Evolutionary conservation across 2,113 vertebrate genomes (phyloP).

Genomic region (Tragelaphus strepsiceros): DNA sequence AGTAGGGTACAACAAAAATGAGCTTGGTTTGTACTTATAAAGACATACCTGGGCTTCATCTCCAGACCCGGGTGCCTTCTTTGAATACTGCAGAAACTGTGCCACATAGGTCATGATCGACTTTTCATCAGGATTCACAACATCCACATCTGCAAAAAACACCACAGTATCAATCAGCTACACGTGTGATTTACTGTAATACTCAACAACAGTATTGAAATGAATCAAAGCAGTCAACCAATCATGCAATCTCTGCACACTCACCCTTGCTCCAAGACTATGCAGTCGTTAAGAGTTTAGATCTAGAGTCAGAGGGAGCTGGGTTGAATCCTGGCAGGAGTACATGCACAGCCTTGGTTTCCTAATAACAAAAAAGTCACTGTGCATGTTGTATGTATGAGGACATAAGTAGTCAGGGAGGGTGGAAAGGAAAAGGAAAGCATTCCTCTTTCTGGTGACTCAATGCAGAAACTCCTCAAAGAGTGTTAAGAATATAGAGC

Average conservation of each 20-base stretch:
- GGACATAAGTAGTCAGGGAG: not conserved
- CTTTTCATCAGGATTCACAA: slow-evolving; percentile 93
- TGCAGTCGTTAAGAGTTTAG: not conserved
- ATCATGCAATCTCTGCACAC: not conserved
- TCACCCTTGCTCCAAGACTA: not conserved
- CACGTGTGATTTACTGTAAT: not conserved
- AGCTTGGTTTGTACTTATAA: not conserved
- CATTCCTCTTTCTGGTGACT: not conserved
- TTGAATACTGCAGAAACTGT: slow-evolving; percentile 95
- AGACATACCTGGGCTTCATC: slow-evolving; percentile 83
- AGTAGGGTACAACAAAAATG: not conserved
- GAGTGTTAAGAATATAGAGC: not conserved
- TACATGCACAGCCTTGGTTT: not conserved
- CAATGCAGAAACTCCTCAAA: not conserved
- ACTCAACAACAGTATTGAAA: not conserved
- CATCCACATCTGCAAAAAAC: slow-evolving; percentile 89
- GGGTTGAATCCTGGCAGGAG: not conserved
- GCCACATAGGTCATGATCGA: slow-evolving; percentile 98
- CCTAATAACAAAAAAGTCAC: not conserved
- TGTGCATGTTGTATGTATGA: not conserved
- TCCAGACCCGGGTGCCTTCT: slow-evolving; percentile 74
- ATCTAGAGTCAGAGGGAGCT: not conserved
- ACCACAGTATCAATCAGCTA: slow-evolving; percentile 35
- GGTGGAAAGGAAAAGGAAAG: not conserved
- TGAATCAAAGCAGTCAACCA: not conserved